Evolutionary conservation across 2,888 invertebrate species (phyloP).

Genomic region (Uropetala carovei): DNA sequence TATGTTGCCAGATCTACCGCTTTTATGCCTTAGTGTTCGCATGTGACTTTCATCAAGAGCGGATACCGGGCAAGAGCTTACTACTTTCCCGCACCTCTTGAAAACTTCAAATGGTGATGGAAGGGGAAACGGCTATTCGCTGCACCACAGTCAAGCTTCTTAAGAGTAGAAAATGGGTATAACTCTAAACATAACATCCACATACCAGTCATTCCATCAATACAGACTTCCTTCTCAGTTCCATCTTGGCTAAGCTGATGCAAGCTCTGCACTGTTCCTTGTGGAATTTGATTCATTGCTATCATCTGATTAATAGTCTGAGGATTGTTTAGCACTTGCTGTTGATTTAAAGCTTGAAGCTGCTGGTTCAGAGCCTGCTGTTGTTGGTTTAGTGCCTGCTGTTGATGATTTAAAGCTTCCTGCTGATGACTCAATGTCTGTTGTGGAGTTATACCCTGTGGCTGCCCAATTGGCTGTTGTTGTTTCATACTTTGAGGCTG

Average conservation of each 20-base stretch:
- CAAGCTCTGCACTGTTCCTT: constrained; percentile 40
- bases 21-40: too few relatives aligned
- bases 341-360: constrained; percentile 25
- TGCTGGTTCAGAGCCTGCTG: constrained; percentile 43
- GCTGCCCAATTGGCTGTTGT: constrained; percentile 1
- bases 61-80: too few relatives aligned
- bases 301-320: constrained; percentile 42
- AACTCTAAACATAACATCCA: neutral
- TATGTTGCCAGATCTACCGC: too few relatives aligned
- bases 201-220: neutral
- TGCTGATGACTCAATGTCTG: constrained; percentile 27
- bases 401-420: neutral
- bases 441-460: constrained; percentile 33
- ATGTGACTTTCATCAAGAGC: too few relatives aligned
- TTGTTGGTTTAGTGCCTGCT: constrained; percentile 6
- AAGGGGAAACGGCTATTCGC: too few relatives aligned
- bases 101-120: too few relatives aligned
- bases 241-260: constrained; percentile 35
- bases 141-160: too few relatives aligned
- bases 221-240: neutral
- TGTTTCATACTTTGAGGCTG: constrained; percentile 30
- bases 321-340: constrained; percentile 32
- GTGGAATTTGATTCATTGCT: constrained; percentile 35
- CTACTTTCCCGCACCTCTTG: too few relatives aligned
- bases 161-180: too few relatives aligned